Evolutionary conservation across 1,140 invertebrate species (phyloP).

Genomic region (Drosophila quadrilineata): DNA sequence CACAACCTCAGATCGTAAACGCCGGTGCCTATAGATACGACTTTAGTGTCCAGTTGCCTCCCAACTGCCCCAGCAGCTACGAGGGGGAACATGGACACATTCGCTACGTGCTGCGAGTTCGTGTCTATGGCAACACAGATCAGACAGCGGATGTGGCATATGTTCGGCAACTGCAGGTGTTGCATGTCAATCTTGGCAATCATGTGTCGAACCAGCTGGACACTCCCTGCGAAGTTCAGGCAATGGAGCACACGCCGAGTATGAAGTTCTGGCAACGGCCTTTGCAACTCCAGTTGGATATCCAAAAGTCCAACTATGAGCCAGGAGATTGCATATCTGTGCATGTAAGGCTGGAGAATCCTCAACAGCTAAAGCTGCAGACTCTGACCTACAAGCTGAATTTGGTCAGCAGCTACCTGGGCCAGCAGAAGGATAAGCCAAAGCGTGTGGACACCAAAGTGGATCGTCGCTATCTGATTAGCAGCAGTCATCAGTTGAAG

Average conservation of each 20-base stretch:
- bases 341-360: conserved; percentile 58
- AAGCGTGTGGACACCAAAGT: conserved; percentile 62
- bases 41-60: conserved; percentile 83
- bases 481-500: conserved; percentile 82
- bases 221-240: conserved; percentile 20
- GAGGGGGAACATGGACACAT: conserved; percentile 87
- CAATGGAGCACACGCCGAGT: conserved; percentile 32
- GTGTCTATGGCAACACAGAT: conserved; percentile 85
- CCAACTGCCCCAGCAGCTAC: conserved; percentile 86
- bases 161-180: conserved; percentile 85
- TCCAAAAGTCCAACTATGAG: conserved; percentile 55
- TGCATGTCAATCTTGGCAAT: conserved; percentile 85
- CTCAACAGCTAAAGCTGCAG: conserved; percentile 80
- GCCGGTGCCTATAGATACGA: conserved; percentile 83
- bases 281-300: conserved; percentile 51
- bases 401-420: conserved; percentile 46
- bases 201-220: conserved; percentile 57
- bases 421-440: conserved; percentile 35
- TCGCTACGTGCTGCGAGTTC: conserved; percentile 86
- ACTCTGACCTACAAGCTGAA: conserved; percentile 82
- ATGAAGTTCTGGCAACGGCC: conserved; percentile 64
- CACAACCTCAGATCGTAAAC: conserved; percentile 53
- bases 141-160: conserved; percentile 84
- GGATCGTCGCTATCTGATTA: conserved; percentile 82
- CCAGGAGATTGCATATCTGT: conserved; percentile 62